Conservation (phyloP, 2,797 vertebrate species). For the Platalea minor region DNA sequence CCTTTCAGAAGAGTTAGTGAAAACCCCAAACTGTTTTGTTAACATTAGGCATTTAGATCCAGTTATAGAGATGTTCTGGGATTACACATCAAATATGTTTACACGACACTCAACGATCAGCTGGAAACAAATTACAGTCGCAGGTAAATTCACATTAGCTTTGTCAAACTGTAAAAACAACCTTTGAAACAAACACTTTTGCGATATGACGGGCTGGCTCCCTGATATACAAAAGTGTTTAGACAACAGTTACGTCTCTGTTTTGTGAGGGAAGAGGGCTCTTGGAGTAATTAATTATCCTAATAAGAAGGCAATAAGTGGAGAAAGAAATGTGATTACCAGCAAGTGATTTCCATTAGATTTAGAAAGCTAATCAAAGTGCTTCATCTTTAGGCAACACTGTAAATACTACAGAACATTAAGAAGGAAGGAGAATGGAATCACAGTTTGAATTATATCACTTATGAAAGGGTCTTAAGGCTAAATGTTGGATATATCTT, state of each 20-base stretch:
- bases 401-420: constrained; percentile 50
- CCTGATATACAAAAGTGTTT: constrained; percentile 23
- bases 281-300: constrained; percentile 36
- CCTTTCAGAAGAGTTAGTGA: constrained; percentile 37
- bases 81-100: constrained; percentile 35
- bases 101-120: constrained; percentile 37
- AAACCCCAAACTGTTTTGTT: not conserved
- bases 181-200: not conserved
- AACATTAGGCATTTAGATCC: constrained; percentile 39
- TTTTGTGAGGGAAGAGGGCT: constrained; percentile 34
- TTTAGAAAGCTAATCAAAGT: constrained; percentile 52
- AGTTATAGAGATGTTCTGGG: constrained; percentile 51
- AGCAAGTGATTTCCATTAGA: constrained; percentile 49
- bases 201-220: not conserved
- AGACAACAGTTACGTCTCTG: not conserved
- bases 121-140: constrained; percentile 44
- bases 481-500: constrained; percentile 70
- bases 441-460: constrained; percentile 66
- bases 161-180: not conserved
- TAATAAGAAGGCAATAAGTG: constrained; percentile 62
- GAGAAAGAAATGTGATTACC: constrained; percentile 45
- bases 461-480: constrained; percentile 76
- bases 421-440: constrained; percentile 35
- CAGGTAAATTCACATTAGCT: constrained; percentile 57
- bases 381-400: constrained; percentile 66